Percentiles rank a stretch among this genome's conserved stretches.
Conservation (phyloP, 2,113 vertebrate species). For the Platanista minor region DNA sequence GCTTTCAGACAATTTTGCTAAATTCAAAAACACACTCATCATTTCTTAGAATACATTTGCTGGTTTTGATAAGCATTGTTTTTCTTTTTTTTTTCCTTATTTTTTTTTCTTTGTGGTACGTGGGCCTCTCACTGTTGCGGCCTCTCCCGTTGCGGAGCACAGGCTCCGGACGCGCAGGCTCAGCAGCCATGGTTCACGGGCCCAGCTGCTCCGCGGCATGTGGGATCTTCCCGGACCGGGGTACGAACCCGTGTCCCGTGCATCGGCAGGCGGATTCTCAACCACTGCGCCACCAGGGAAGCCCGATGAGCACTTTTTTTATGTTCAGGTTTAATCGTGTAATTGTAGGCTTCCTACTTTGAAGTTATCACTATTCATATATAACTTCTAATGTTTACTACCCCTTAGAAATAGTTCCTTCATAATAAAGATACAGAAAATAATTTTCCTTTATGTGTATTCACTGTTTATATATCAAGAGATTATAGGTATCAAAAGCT, state of each 20-base stretch:
- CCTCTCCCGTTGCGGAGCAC: too few species aligned
- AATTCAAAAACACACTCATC: slow-evolving; percentile 30
- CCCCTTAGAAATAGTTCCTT: not conserved
- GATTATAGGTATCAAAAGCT: not conserved
- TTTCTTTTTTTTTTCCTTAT: too few species aligned
- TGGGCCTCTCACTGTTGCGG: too few species aligned
- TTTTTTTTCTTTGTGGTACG: too few species aligned
- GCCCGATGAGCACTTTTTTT: too few species aligned
- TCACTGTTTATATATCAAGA: not conserved
- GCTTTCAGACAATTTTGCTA: not conserved
- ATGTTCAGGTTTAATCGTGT: not conserved
- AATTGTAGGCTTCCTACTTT: not conserved
- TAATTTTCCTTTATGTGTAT: slow-evolving; percentile 1
- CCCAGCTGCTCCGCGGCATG: too few species aligned
- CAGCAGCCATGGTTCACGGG: too few species aligned
- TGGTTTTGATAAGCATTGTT: not conserved
- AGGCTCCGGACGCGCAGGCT: too few species aligned
- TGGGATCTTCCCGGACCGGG: too few species aligned
- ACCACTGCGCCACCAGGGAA: too few species aligned
- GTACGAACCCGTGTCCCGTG: too few species aligned
- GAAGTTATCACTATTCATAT: slow-evolving; percentile 2
- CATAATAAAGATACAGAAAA: not conserved
- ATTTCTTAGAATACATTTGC: not conserved
- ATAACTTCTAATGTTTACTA: not conserved
- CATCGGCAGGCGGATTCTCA: too few species aligned